Percentiles rank a stretch among this genome's conserved stretches.
These are phyloP conservation scores for Polyploca ridens DNA, from an alignment of 2,888 invertebrate species.

Conservation along the genomic window DNA sequence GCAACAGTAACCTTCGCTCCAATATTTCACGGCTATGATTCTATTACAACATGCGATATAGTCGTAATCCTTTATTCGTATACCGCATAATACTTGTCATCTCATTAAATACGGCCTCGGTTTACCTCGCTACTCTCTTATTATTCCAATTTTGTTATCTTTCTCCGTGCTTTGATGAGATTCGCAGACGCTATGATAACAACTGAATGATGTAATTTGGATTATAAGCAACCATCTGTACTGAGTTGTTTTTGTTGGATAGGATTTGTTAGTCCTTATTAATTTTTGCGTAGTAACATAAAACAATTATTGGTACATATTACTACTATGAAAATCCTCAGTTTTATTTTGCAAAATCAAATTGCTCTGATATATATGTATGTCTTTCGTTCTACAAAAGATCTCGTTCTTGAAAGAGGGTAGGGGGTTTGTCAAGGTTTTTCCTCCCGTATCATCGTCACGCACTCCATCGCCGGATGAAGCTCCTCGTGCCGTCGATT, in stretches of 20 bases:
- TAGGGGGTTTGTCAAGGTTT: constrained; percentile 41
- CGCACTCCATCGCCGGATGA: constrained; percentile 61
- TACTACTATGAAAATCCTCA: too few species aligned
- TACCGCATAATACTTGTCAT: constrained; percentile 29
- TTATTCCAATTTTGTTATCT: constrained; percentile 24
- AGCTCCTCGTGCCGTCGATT: constrained; percentile 62
- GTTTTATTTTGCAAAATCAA: background rate
- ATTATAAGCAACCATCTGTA: background rate
- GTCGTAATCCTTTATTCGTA: constrained; percentile 36
- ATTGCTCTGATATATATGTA: constrained; percentile 20
- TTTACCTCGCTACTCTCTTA: constrained; percentile 15
- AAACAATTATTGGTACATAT: too few species aligned
- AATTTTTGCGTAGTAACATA: too few species aligned
- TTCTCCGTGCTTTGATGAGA: constrained; percentile 16
- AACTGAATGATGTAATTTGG: constrained; percentile 13
- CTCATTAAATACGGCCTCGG: constrained; percentile 18
- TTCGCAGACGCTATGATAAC: constrained; percentile 18
- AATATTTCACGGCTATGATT: constrained; percentile 48
- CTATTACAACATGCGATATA: constrained; percentile 45
- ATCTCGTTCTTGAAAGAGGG: constrained; percentile 17
- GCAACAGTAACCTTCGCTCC: constrained; percentile 36
- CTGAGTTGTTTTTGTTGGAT: background rate
- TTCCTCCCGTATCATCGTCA: constrained; percentile 49
- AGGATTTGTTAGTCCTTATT: background rate
- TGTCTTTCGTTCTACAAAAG: constrained; percentile 30